Base-by-base conservation (phyloP, 2,113 vertebrate genomes). In the Vulpes ferrilata region DNA sequence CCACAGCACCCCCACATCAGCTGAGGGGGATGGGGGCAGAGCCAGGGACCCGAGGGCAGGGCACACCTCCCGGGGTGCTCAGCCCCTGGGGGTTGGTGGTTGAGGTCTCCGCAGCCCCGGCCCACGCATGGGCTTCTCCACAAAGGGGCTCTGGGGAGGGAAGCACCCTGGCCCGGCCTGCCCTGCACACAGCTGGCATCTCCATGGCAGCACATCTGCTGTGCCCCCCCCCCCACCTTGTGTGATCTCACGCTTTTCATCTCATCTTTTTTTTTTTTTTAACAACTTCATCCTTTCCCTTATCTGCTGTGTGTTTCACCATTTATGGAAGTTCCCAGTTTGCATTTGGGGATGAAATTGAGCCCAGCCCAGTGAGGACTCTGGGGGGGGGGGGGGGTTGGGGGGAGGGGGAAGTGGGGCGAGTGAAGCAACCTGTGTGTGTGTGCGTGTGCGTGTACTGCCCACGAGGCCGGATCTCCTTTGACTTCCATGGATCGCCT, bases 291-390 rank as follows among this genome's bases (percentile, higher is more conserved):
- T 83, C 65, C 51, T 51, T 94, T 69, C 20, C 53, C 80, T 51
- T 81, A 0, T 82, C 38, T 55, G 30, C 38, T 15, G 71, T 67
- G 91, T 43, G 20, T 95, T 71, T 87, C 25, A 57, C 74, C 93
- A 15, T 85, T 76, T 79, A 88, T 88, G 88, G 92, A 88, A 74
- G 71, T 93, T 94, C 88, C 80, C 48, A 55, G 69, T 94, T 82
- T 85, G 57, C 95, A 4, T 8, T 84, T 11, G 80, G 91, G 87
- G 89, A 60, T 84, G 32, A 11, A 11, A 19, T 48, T n/a, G 16
- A 84, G 62, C 38, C n/a, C 84, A 57, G 74, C 43, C 85, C 91
- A 12, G 65, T 16, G 84, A 76, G 55, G 88, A 65, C 16, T 22
- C 12, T 2, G 19, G 2, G 20, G 12, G 12, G 30, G 35, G 74